Percentiles rank a stretch among this genome's conserved stretches.
Conservation (phyloP, 2,888 invertebrate genomes). For the Lamproptera curius region DNA sequence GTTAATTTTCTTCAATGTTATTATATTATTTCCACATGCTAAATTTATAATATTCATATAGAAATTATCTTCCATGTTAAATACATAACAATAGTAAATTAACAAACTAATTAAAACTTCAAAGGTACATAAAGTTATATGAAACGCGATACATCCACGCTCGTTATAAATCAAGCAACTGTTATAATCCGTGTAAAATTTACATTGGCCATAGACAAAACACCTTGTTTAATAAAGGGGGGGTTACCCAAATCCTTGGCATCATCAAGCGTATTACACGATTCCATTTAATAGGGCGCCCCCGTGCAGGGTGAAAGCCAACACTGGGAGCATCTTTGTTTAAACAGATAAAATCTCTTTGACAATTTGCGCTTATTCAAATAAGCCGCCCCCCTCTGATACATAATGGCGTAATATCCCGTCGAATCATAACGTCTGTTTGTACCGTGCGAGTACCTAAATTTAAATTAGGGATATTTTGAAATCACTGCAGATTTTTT, state of each 20-base stretch:
- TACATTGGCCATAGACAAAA: constrained; percentile 37
- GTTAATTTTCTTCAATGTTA: no score
- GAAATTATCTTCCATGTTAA: no score
- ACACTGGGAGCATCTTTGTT: constrained; percentile 73
- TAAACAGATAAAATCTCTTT: constrained; percentile 77
- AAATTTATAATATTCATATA: no score
- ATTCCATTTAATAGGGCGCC: constrained; percentile 69
- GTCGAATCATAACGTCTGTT: constrained; percentile 43
- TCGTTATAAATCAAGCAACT: constrained; percentile 11
- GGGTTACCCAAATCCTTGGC: constrained; percentile 60
- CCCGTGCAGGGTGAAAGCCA: constrained; percentile 62
- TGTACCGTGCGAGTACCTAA: constrained; percentile 18
- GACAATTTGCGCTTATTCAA: constrained; percentile 78
- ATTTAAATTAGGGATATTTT: constrained; percentile 26
- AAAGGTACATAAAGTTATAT: no score
- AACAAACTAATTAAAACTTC: no score
- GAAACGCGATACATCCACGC: no score
- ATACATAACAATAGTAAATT: no score
- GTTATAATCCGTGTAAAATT: constrained; percentile 18
- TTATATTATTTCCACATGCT: no score
- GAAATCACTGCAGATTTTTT: no score
- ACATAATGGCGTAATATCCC: constrained; percentile 65
- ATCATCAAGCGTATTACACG: constrained; percentile 73
- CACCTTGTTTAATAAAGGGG: constrained; percentile 59
- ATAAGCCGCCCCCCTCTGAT: constrained; percentile 67